phyloP scores from a whole-genome alignment of 2,797 vertebrate genomes.

The Clarias laeviceps region DNA sequence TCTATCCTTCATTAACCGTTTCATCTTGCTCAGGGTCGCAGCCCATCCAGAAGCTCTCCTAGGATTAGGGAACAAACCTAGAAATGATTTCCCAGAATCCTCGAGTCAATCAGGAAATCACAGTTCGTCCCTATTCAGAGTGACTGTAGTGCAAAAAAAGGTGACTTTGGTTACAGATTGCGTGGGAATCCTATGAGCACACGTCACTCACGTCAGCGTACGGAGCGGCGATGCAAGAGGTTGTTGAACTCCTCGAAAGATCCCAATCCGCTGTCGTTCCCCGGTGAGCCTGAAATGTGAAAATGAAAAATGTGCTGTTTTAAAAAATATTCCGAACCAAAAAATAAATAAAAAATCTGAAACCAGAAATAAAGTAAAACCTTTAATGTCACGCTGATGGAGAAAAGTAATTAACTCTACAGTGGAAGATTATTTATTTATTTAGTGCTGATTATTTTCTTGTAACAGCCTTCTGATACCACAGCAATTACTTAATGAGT shows the following conservation, averaged over 20 bases:
- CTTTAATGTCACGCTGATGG: background rate
- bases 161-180: background rate
- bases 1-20: background rate
- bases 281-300: conserved; percentile 58
- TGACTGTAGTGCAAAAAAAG: background rate
- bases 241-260: conserved; percentile 53
- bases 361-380: background rate
- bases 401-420: background rate
- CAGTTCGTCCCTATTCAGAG: background rate
- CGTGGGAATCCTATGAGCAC: background rate
- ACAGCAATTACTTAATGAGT: background rate
- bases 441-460: background rate
- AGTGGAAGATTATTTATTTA: background rate
- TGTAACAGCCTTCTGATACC: background rate
- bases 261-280: conserved; percentile 62
- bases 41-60: background rate
- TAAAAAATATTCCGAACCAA: background rate
- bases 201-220: conserved; percentile 13
- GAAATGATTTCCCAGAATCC: background rate
- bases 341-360: background rate
- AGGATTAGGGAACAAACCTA: background rate
- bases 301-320: background rate
- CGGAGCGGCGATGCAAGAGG: conserved; percentile 53
- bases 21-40: background rate
- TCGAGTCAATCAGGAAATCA: background rate